phyloP scores from a whole-genome alignment of 64 coral and sea anemone species.

The Catalaphyllia jardinei region DNA sequence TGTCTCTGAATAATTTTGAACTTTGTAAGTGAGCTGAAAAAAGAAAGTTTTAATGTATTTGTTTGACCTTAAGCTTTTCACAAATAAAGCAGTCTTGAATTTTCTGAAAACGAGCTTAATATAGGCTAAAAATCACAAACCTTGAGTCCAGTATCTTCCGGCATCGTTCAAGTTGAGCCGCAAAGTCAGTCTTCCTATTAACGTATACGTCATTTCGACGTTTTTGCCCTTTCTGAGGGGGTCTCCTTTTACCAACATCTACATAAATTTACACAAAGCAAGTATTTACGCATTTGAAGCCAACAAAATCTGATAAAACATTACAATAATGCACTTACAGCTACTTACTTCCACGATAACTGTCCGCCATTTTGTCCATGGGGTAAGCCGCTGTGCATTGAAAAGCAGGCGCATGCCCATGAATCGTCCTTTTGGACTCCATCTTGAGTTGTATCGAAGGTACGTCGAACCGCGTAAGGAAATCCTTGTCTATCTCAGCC shows the following conservation, averaged over 20 bases:
- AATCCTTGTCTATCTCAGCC: constrained; percentile 44
- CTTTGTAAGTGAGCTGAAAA: too few relatives aligned
- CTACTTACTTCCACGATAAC: constrained; percentile 28
- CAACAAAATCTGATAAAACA: not conserved
- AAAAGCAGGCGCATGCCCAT: constrained; percentile 58
- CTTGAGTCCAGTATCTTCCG: constrained; percentile 94
- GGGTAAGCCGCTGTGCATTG: constrained; percentile 57
- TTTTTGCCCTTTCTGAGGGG: constrained; percentile 68
- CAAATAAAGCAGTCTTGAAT: not conserved
- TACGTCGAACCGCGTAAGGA: not conserved
- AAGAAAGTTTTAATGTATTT: too few relatives aligned
- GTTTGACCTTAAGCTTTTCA: too few relatives aligned
- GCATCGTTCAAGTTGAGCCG: constrained; percentile 89
- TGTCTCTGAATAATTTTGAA: too few relatives aligned
- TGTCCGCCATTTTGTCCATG: constrained; percentile 87
- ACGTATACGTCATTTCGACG: constrained; percentile 96
- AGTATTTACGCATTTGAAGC: not conserved
- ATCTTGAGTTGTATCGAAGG: constrained; percentile 57
- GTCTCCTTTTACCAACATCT: constrained; percentile 69
- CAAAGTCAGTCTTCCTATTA: constrained; percentile 96
- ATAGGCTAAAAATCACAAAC: constrained; percentile 4
- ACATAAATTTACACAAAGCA: not conserved
- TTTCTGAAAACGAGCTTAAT: not conserved
- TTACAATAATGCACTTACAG: too few relatives aligned
- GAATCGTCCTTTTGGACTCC: constrained; percentile 44